Evolutionary conservation across 2,113 vertebrate genomes (phyloP).

Genomic region (Chascanopsetta lugubris): DNA sequence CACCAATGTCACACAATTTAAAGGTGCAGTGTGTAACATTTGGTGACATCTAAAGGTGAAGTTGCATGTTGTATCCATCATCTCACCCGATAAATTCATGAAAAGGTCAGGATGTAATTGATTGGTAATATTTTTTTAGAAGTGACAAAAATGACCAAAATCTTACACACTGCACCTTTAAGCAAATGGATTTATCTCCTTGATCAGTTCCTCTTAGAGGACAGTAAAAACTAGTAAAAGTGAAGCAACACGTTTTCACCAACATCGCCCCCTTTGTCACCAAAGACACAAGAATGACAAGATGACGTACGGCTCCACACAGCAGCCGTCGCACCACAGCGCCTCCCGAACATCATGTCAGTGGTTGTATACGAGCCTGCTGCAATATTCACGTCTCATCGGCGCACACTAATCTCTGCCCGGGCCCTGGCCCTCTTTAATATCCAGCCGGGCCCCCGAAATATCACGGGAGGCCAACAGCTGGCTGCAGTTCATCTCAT

Average conservation of each 20-base stretch:
- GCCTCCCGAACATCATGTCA: slow-evolving; percentile 34
- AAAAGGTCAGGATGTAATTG: no score
- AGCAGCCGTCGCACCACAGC: slow-evolving; percentile 25
- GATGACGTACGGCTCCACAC: slow-evolving; percentile 35
- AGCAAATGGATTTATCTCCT: slow-evolving; percentile 32
- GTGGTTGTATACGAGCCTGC: slow-evolving; percentile 47
- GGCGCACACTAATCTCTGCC: slow-evolving; percentile 35
- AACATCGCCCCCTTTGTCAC: slow-evolving; percentile 31
- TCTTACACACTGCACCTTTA: no score
- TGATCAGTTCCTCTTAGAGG: slow-evolving; percentile 18
- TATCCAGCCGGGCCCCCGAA: slow-evolving; percentile 43
- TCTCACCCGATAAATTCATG: no score
- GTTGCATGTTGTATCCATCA: no score
- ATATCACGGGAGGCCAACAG: slow-evolving; percentile 70
- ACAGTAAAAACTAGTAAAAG: slow-evolving; percentile 39
- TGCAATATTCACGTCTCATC: slow-evolving; percentile 62
- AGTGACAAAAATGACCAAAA: no score
- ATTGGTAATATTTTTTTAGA: no score
- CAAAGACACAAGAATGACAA: slow-evolving; percentile 33
- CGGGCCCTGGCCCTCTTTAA: slow-evolving; percentile 10
- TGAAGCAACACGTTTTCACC: slow-evolving; percentile 19
- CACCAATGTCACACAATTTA: no score
- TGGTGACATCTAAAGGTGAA: no score
- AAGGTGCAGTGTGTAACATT: no score
- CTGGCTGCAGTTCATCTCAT: slow-evolving; percentile 72